Evolutionary conservation across 1,140 invertebrate species (phyloP).

Genomic region (Palaemon carinicauda): DNA sequence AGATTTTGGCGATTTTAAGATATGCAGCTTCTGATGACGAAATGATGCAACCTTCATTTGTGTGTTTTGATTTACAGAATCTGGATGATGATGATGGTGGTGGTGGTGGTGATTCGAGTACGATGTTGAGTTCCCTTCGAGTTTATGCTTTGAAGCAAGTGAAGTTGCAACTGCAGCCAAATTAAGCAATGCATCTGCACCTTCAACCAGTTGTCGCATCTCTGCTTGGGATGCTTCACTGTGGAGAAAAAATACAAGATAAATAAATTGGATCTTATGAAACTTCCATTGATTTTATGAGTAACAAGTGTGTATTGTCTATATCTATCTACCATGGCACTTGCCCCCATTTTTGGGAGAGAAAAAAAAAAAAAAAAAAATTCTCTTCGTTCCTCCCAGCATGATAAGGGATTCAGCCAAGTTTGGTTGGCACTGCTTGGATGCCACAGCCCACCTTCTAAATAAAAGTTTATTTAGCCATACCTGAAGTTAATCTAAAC

Average conservation of each 20-base stretch:
- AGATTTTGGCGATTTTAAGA: too few species aligned
- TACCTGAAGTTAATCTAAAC: too few species aligned
- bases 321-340: too few species aligned
- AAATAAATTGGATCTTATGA: not conserved
- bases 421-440: too few species aligned
- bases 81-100: not conserved
- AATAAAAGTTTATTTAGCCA: too few species aligned
- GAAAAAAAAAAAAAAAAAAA: too few species aligned
- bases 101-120: not conserved
- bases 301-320: too few species aligned
- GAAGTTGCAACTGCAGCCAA: conserved; percentile 70
- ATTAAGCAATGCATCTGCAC: conserved; percentile 80
- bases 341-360: too few species aligned
- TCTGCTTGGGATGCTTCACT: conserved; percentile 72
- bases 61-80: not conserved
- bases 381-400: too few species aligned
- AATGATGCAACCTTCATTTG: not conserved
- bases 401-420: too few species aligned
- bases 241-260: conserved; percentile 62
- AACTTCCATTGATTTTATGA: too few species aligned
- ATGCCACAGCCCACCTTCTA: too few species aligned
- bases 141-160: conserved; percentile 42
- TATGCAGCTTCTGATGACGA: not conserved
- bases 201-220: conserved; percentile 79
- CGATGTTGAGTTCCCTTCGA: not conserved